A percentile compares a stretch with the other conserved stretches of the same genome.
phyloP scores from a whole-genome alignment of 2,888 invertebrate genomes.

The Marasmarcha lunaedactyla region DNA sequence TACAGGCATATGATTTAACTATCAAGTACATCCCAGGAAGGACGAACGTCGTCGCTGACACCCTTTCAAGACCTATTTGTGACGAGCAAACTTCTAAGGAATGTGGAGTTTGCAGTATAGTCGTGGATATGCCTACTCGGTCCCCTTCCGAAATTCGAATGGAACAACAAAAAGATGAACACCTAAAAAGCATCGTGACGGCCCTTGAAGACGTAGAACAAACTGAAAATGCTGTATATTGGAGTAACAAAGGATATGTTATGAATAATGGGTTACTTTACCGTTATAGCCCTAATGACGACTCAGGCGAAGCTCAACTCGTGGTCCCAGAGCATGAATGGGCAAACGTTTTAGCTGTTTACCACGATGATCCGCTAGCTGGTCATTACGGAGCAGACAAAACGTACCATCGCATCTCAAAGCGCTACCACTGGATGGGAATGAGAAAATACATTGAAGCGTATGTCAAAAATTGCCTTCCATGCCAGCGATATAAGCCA shows the following conservation, averaged over 20 bases:
- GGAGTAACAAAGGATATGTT: slow-evolving; percentile 15
- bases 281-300: slow-evolving; percentile 6
- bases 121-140: slow-evolving; percentile 6
- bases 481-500: slow-evolving; percentile 13
- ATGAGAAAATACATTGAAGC: slow-evolving; percentile 7
- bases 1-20: slow-evolving; percentile 21
- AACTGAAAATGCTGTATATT: slow-evolving; percentile 10
- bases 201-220: slow-evolving; percentile 1
- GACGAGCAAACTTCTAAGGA: no score
- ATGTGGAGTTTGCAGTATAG: slow-evolving; percentile 7
- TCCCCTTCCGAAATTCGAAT: slow-evolving; percentile 1
- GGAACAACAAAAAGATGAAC: slow-evolving; percentile 7
- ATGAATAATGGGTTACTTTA: slow-evolving; percentile 15
- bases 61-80: no score
- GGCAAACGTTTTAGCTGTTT: slow-evolving; percentile 7
- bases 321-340: slow-evolving; percentile 14
- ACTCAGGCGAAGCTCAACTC: slow-evolving; percentile 11
- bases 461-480: slow-evolving; percentile 1
- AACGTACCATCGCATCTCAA: slow-evolving; percentile 6
- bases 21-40: slow-evolving; percentile 7
- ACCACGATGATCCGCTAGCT: slow-evolving; percentile 12
- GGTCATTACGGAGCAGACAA: slow-evolving; percentile 9
- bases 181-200: slow-evolving; percentile 4
- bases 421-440: slow-evolving; percentile 11
- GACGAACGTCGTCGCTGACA: no score